Evolutionary conservation across 2,888 invertebrate species (phyloP).

Genomic region (Herminia tarsipennalis): DNA sequence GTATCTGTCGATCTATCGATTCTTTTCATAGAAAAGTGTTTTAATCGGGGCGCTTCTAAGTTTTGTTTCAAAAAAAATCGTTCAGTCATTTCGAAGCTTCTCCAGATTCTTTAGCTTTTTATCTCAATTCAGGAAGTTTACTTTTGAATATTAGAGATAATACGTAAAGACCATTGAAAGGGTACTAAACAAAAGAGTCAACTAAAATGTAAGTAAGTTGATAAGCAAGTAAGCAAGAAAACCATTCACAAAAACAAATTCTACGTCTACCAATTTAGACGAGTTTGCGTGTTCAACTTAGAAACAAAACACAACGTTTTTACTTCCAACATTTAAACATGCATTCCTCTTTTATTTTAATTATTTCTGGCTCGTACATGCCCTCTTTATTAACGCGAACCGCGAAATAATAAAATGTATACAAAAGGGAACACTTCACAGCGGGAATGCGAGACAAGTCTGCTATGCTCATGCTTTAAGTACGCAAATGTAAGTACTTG

Average conservation of each 20-base stretch:
- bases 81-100: too few relatives aligned
- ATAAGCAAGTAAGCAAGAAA: background rate
- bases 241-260: background rate
- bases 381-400: slow-evolving; percentile 58
- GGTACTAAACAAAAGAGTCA: too few relatives aligned
- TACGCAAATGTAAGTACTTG: slow-evolving; percentile 3
- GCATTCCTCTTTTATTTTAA: slow-evolving; percentile 49
- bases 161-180: too few relatives aligned
- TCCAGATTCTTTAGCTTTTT: too few relatives aligned
- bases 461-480: slow-evolving; percentile 14
- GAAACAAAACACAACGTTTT: slow-evolving; percentile 15
- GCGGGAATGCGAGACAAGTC: slow-evolving; percentile 39
- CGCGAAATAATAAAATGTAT: slow-evolving; percentile 58
- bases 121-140: too few relatives aligned
- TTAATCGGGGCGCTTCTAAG: too few relatives aligned
- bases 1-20: too few relatives aligned
- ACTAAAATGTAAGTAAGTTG: too few relatives aligned
- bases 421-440: slow-evolving; percentile 57
- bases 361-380: slow-evolving; percentile 52
- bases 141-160: too few relatives aligned
- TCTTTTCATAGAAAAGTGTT: too few relatives aligned
- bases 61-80: too few relatives aligned
- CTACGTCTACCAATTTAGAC: background rate
- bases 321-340: slow-evolving; percentile 18
- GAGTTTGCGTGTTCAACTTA: slow-evolving; percentile 4